phyloP scores from a whole-genome alignment of 2,888 invertebrate genomes.

The Drepana falcataria region DNA sequence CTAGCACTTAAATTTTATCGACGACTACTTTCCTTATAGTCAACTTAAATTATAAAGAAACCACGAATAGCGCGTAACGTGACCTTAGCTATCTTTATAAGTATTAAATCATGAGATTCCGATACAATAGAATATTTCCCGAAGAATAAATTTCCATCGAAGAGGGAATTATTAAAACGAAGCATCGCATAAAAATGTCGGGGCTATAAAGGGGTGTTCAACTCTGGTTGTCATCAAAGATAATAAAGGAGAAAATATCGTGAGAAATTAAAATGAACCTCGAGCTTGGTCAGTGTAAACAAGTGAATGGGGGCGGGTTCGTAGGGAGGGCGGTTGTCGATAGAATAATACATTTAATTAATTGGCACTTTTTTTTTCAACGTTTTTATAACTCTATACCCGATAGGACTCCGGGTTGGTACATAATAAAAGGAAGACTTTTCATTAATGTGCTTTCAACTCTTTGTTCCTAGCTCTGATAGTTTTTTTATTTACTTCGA shows the following conservation, averaged over 20 bases:
- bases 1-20: too few relatives aligned
- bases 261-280: conserved; percentile 62
- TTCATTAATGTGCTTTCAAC: too few relatives aligned
- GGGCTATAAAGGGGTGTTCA: conserved; percentile 41
- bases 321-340: not conserved
- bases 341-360: not conserved
- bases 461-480: too few relatives aligned
- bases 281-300: conserved; percentile 53
- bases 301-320: conserved; percentile 23
- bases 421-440: too few relatives aligned
- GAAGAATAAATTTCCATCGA: conserved; percentile 17
- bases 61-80: too few relatives aligned
- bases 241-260: conserved; percentile 47
- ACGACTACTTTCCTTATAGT: too few relatives aligned
- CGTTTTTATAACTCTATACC: too few relatives aligned
- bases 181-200: conserved; percentile 22
- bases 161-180: conserved; percentile 21
- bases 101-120: conserved; percentile 5
- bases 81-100: not conserved
- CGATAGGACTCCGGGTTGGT: too few relatives aligned
- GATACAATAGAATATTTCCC: conserved; percentile 31
- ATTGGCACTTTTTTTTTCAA: too few relatives aligned
- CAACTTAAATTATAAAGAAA: too few relatives aligned
- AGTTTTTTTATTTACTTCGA: too few relatives aligned
- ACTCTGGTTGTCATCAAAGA: conserved; percentile 41